Base-by-base conservation (phyloP, 2,113 vertebrate species). In the Acanthisitta chloris region DNA sequence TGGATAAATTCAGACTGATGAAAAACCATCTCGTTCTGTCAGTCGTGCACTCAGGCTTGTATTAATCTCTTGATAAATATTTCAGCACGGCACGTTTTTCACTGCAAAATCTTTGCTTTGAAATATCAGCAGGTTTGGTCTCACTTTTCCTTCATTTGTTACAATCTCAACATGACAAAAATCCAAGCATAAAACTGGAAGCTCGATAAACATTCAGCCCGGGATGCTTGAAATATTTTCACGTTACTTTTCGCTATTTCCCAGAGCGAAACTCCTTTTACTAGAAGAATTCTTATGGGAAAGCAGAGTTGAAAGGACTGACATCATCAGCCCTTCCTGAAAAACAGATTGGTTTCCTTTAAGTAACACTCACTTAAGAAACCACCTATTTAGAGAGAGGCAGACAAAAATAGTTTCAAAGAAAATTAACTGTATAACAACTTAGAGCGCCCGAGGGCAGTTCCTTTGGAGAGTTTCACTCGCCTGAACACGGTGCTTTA, bases 271-370 rank as follows among this genome's bases (percentile, higher is more conserved):
- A 96, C 90, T 97, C 90, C 85, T 97, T 91, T 94, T 84, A 95
- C 81, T 94, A 82, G 66, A 94, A 95, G 88, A 96, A 58, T 97
- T 97, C 90, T 97, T 96, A 96, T 96, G 91, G 95, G 95, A 97
- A 97, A 96, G 82, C 95, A 19, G 61, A 83, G 86, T 97, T 92
- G 94, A 96, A 96, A 97, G 93, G 66, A 84, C 54, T 91, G 70
- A 96, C 76, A 76, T 97, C 88, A 93, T 92, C 93, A 93, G 66
- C 91, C 82, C 45, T 96, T 97, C 88, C 92, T 95, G 95, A 95
- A 97, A 97, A 97, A 90, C 96, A 96, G 91, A 86, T 97, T 94
- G 92, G 80, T 97, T 97, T 97, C 95, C 93, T 96, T 97, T 97
- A 88, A 97, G 90, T 94, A 96, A 96, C 87, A 97, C 90, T 98